A percentile compares a stretch with the other conserved stretches of the same genome.
Conservation (phyloP, 2,113 vertebrate genomes). For the Blennius ocellaris region DNA sequence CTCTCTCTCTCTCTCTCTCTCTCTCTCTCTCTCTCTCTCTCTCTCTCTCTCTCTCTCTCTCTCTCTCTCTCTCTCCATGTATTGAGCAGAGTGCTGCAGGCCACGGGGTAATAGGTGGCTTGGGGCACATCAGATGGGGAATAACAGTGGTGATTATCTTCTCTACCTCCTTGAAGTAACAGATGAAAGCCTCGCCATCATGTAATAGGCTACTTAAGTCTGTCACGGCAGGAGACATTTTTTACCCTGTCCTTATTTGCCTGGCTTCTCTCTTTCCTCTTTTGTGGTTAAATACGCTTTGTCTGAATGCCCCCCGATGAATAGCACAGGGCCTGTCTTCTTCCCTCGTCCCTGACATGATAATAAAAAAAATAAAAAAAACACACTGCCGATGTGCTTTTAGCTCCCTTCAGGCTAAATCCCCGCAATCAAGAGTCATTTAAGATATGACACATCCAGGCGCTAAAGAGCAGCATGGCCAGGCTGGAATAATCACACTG, state of each 20-base stretch:
- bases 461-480: slow-evolving; percentile 51
- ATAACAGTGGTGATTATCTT: slow-evolving; percentile 82
- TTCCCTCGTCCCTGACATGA: slow-evolving; percentile 50
- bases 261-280: slow-evolving; percentile 46
- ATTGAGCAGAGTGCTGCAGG: slow-evolving; percentile 60
- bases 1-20: background rate
- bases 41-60: slow-evolving; percentile 11
- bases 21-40: background rate
- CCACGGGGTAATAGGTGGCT: slow-evolving; percentile 74
- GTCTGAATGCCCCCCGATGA: slow-evolving; percentile 65
- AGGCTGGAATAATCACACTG: slow-evolving; percentile 63
- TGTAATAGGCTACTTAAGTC: slow-evolving; percentile 83
- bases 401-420: slow-evolving; percentile 58
- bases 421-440: slow-evolving; percentile 75
- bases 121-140: slow-evolving; percentile 72
- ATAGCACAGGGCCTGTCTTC: slow-evolving; percentile 39
- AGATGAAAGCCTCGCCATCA: slow-evolving; percentile 79
- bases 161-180: slow-evolving; percentile 77
- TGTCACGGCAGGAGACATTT: slow-evolving; percentile 71
- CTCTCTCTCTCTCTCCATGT: slow-evolving; percentile 31
- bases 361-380: slow-evolving; percentile 62
- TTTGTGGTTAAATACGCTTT: slow-evolving; percentile 78
- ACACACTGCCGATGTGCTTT: slow-evolving; percentile 55
- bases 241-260: slow-evolving; percentile 68
- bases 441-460: slow-evolving; percentile 57